Evolutionary conservation across 2,797 vertebrate genomes (phyloP), one percentile per base, ranked within the genome.

Genomic region (Coccyzus lansbergi): DNA sequence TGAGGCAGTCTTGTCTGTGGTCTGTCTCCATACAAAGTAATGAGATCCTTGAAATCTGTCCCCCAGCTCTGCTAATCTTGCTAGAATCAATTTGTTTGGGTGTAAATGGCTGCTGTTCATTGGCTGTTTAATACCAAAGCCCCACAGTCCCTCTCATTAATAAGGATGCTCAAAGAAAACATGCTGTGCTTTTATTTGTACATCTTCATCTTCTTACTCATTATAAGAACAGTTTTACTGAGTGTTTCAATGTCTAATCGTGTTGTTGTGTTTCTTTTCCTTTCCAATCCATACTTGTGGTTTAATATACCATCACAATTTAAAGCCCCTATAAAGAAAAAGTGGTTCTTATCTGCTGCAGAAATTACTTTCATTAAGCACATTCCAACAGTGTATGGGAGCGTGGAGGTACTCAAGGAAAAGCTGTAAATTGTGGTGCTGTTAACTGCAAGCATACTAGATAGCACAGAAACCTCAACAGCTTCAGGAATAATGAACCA

Each of bases 261-360:
- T 87, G 87, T 93, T 58, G 71, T 84, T 92, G 81, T 92, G 78
- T 75, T 81, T 91, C 68, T 95, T 94, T 79, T 2, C 29, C 74
- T 36, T 93, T 87, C 93, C 70, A 86, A 83, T 85, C 91, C 53
- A 93, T 90, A 64, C 86, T 42, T 86, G 67, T 60, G 95, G 92
- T 94, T 92, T 96, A 96, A 97, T 95, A 97, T 82, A 93, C 83
- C 83, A 95, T 96, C 97, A 96, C 93, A 96, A 96, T 97, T 97
- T 93, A 97, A 92, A 94, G 87, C 70, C 88, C 53, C 58, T 90
- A 90, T 94, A 95, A 97, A 96, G 67, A 85, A 95, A 92, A 96
- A 93, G 63, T 93, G 90, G 64, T 93, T 96, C 91, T 90, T 95
- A 91, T 92, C 58, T 96, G 80, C 56, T 95, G 51, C 83, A 95